Percentiles rank a stretch among this genome's conserved stretches.
phyloP scores from a whole-genome alignment of 2,888 invertebrate genomes.

The Holacanthella duospinosa region DNA sequence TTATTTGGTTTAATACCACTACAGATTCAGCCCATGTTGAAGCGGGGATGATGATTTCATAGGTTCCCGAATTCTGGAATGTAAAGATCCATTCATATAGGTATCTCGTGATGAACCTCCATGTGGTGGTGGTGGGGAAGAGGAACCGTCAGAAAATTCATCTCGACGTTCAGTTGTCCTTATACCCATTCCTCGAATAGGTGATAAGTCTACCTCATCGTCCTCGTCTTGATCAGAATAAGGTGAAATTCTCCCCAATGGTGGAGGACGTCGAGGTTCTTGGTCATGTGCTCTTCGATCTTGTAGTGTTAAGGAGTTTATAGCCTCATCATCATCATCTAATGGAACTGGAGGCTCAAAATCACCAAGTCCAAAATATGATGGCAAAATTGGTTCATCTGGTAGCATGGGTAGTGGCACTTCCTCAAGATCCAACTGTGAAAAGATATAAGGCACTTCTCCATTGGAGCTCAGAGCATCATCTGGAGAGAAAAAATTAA shows the following conservation, averaged over 20 bases:
- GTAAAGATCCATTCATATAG: slow-evolving; percentile 14
- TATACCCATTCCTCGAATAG: background rate
- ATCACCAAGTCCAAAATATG: slow-evolving; percentile 31
- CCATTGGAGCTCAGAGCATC: slow-evolving; percentile 18
- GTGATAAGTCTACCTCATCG: slow-evolving; percentile 11
- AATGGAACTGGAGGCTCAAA: slow-evolving; percentile 31
- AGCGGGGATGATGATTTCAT: background rate
- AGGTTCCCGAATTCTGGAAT: background rate
- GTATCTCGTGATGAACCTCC: slow-evolving; percentile 13
- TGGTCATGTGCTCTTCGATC: background rate
- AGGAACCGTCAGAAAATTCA: slow-evolving; percentile 20
- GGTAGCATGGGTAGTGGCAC: slow-evolving; percentile 27
- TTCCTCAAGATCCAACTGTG: slow-evolving; percentile 12
- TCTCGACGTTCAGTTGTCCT: slow-evolving; percentile 6
- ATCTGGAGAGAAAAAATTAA: slow-evolving; percentile 11
- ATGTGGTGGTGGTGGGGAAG: slow-evolving; percentile 18
- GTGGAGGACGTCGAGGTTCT: slow-evolving; percentile 30
- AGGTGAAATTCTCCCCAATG: slow-evolving; percentile 32
- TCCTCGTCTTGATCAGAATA: slow-evolving; percentile 25
- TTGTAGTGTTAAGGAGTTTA: background rate
- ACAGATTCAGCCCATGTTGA: background rate
- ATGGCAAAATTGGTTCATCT: slow-evolving; percentile 29
- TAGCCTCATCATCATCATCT: slow-evolving; percentile 24
- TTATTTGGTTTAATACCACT: too few species aligned
- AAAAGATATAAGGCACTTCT: slow-evolving; percentile 22